Evolutionary conservation across 2,888 invertebrate species (phyloP), one percentile per base, ranked within the genome.

Genomic region (Trichopoda pennipes): DNA sequence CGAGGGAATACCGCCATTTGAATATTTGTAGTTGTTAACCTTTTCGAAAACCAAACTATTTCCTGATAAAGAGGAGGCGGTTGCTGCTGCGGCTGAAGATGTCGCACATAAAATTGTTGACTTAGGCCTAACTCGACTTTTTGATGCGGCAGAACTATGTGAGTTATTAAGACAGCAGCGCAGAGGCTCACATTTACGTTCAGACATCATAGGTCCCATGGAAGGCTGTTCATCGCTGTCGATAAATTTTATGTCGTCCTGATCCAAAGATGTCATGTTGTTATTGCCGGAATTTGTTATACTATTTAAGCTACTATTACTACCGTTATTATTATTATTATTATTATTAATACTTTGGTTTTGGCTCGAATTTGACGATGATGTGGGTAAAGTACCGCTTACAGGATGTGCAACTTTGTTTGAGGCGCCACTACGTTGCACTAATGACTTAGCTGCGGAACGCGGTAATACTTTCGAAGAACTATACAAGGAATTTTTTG

Each of bases 181-280:
- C 7, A 70, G 70, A 53, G 81, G 84, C 23, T 77, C 79, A 28
- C 72, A 76, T 79, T 83, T 84, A 16, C 80, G 84, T 61, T 83
- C 83, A 9, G 68, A 47, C 56, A 68, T 44, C 58, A 76, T 74
- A 17, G 79, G 61, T 61, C 60, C 79, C 55, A 84, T 55, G 56
- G 79, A 28, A 3, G 80, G 56, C 55, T 77, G 77, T 42, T 90
- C 89, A 73, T 89, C 90, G 75, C 90, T 90, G 75, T 89, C 89
- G 70, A 89, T 89, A 75, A 88, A 89, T 81, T 85, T 90, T 21
- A 89, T 89, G 76, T 90, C 90, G 84, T 90, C 89, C 68, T 89
- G 88, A 58, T 89, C 87, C 70, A 84, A 75, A 32, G 70, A 83
- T 23, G 83, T 80, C 84, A 84, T 85, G 66, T 83, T 85, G 85